Percentiles rank a stretch among this genome's conserved stretches.
Evolutionary conservation across 2,113 vertebrate species (phyloP).

Genomic region (Abramis brama): DNA sequence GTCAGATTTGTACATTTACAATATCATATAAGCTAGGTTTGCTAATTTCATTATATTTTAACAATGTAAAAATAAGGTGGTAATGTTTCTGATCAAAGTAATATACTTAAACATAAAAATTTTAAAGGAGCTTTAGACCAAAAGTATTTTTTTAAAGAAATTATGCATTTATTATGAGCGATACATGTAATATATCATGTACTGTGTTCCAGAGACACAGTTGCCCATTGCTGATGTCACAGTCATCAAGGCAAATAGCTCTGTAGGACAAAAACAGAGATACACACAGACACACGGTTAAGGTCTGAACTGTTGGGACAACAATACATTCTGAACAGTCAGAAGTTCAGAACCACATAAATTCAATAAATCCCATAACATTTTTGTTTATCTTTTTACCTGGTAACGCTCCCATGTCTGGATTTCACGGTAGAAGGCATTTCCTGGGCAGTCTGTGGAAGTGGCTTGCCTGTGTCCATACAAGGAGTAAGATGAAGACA

Average conservation of each 20-base stretch:
- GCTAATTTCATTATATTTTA: not conserved
- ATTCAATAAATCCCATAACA: not conserved
- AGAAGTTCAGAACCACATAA: not conserved
- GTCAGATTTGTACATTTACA: not conserved
- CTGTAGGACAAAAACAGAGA: conserved; percentile 30
- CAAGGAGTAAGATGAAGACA: conserved; percentile 72
- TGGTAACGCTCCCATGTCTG: conserved; percentile 78
- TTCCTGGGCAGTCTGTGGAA: conserved; percentile 80
- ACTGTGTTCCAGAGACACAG: not conserved
- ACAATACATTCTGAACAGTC: not conserved
- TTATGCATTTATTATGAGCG: not conserved
- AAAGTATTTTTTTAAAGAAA: not conserved
- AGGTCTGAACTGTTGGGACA: not conserved
- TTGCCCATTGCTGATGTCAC: not conserved
- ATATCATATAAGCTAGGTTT: not conserved
- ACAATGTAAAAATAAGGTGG: not conserved
- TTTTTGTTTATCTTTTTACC: conserved; percentile 51
- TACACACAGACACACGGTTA: conserved; percentile 23
- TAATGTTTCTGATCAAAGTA: not conserved
- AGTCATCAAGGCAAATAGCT: conserved; percentile 31
- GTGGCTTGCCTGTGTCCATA: conserved; percentile 85
- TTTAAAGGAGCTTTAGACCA: not conserved
- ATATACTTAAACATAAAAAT: not conserved
- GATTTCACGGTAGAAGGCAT: conserved; percentile 79
- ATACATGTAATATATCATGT: not conserved